Evolutionary conservation across 2,888 invertebrate species (phyloP), one percentile per base, ranked within the genome.

Genomic region (Fragum whitleyi): DNA sequence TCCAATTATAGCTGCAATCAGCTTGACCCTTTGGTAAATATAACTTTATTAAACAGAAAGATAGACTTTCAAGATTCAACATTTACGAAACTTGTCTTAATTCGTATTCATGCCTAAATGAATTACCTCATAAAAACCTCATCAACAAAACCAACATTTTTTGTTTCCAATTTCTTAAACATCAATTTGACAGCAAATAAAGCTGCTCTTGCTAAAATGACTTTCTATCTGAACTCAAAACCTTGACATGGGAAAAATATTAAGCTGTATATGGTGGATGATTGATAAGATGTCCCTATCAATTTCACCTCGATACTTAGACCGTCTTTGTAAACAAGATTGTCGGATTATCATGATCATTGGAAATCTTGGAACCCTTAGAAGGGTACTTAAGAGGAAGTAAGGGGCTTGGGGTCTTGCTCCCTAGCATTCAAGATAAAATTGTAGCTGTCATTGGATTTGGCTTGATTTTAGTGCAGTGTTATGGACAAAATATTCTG

Each of bases 251-350:
- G 14, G 28, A 51, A 51, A 21, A 39, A 42, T 2, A 39, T 39
- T 65, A 9, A 5, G 14, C 42, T 23, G 53, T 1, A 69, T 23
- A 53, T 11, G 53, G 69, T 53, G 51, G 21, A 3, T 1, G 28
- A 19, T 11, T 42, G 69, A 69, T 69, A 69, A 53, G 69, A 29
- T 51, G 53, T 51, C 29, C 19, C 69, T 69, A 69, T 69, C 69
- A 69, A 69, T 69, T 69, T 69, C 69, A 61, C 51, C 59, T 57
- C 39, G 39, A 47, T 76, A 73, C 82, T 82, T 79, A 82, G 70
- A 74, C 79, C 70, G 82, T 82, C 82, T 82, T 70, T 69, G 75
- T 79, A 62, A 79, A 82, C 73, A 82, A 70, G 36, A 69, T 62
- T 26, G 51, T 57, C 67, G 59, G 74, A 80, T 72, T n/a, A 76